Percentiles rank a stretch among this genome's conserved stretches.
Conservation (phyloP, 2,797 vertebrate genomes). For the Arremon brunneinucha region DNA sequence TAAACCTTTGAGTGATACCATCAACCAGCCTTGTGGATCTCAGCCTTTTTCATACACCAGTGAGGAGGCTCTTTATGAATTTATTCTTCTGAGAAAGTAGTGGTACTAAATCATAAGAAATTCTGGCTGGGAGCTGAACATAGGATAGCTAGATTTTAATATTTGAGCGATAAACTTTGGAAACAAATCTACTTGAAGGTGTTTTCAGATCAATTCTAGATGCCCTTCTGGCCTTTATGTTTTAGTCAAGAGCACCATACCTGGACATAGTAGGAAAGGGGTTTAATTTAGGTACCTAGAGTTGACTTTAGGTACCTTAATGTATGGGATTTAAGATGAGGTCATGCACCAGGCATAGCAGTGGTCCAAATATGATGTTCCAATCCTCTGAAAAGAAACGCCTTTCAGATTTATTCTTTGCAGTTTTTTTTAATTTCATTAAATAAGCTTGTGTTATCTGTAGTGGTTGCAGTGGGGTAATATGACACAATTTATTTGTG, state of each 20-base stretch:
- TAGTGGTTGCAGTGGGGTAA: not conserved
- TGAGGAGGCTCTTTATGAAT: not conserved
- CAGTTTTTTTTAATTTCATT: not conserved
- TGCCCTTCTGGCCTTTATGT: not conserved
- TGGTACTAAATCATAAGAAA: not conserved
- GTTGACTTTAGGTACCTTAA: not conserved
- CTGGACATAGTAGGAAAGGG: not conserved
- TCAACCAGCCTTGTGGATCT: not conserved
- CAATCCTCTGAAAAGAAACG: not conserved
- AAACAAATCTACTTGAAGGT: not conserved
- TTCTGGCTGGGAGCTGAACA: not conserved
- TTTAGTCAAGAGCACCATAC: not conserved
- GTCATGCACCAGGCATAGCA: not conserved
- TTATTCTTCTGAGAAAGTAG: not conserved
- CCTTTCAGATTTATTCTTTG: not conserved
- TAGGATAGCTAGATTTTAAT: not conserved
- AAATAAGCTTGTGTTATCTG: not conserved
- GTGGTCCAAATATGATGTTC: not conserved
- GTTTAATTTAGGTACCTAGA: not conserved
- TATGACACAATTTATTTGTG: not conserved
- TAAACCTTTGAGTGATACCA: not conserved
- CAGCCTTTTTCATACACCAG: not conserved
- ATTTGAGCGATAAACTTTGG: not conserved
- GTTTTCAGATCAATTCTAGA: not conserved
- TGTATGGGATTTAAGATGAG: not conserved